Conservation (phyloP, 2,113 vertebrate species). For the Drymodes brunneopygia region DNA sequence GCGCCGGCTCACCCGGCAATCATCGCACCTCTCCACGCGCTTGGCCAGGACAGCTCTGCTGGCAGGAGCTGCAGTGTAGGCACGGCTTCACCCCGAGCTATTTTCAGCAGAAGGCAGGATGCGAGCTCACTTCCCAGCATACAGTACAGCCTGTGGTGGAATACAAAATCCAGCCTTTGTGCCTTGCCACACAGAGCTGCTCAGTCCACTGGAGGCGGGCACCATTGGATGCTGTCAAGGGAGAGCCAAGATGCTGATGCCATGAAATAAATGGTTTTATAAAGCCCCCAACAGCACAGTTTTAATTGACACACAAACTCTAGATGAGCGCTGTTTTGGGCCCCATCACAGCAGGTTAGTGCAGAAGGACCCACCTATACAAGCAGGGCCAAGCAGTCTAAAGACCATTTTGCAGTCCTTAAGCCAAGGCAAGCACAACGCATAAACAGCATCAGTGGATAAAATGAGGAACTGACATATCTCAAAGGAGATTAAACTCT, state of each 20-base stretch:
- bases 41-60: neutral
- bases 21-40: neutral
- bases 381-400: neutral
- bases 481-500: neutral
- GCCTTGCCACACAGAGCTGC: neutral
- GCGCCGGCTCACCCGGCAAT: rapidly evolving
- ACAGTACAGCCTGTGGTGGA: rapidly evolving
- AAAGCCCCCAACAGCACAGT: neutral
- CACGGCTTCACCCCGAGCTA: neutral
- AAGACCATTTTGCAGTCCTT: neutral
- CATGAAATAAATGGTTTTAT: neutral
- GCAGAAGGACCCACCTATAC: neutral
- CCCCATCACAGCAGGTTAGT: rapidly evolving
- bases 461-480: neutral
- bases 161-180: neutral
- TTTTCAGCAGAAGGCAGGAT: neutral
- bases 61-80: neutral
- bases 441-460: neutral
- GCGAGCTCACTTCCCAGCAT: neutral
- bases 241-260: neutral
- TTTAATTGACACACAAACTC: neutral
- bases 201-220: neutral
- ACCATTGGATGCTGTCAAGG: neutral
- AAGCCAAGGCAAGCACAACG: neutral
- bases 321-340: rapidly evolving